A percentile compares a stretch with the other conserved stretches of the same genome.
phyloP scores from a whole-genome alignment of 2,113 vertebrate genomes.

The Monarcha castaneiventris region DNA sequence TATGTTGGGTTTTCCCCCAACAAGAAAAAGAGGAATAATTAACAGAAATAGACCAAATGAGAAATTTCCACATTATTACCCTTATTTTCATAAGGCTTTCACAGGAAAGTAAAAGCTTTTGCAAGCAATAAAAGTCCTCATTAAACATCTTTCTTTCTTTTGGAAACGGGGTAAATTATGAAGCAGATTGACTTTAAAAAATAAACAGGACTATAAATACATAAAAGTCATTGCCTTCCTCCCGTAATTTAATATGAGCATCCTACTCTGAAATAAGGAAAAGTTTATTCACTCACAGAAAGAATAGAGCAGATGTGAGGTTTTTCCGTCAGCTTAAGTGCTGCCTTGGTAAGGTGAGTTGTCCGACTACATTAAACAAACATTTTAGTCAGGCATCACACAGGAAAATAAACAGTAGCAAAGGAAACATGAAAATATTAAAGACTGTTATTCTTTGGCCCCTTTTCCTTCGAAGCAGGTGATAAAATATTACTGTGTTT shows the following conservation, averaged over 20 bases:
- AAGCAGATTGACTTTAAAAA: slow-evolving; percentile 59
- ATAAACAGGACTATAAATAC: slow-evolving; percentile 63
- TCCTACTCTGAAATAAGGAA: slow-evolving; percentile 52
- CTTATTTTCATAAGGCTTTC: slow-evolving; percentile 52
- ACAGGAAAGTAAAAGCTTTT: slow-evolving; percentile 58
- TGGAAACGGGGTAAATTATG: slow-evolving; percentile 47
- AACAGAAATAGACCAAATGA: slow-evolving; percentile 43
- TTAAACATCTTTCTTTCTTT: slow-evolving; percentile 52
- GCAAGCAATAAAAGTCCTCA: slow-evolving; percentile 56
- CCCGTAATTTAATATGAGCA: slow-evolving; percentile 52
- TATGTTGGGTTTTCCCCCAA: neutral
- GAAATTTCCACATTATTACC: slow-evolving; percentile 50
- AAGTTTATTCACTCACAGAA: slow-evolving; percentile 56
- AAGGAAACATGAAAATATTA: slow-evolving; percentile 69
- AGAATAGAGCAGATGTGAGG: slow-evolving; percentile 58
- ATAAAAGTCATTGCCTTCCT: slow-evolving; percentile 47
- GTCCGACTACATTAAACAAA: slow-evolving; percentile 64
- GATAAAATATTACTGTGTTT: slow-evolving; percentile 72
- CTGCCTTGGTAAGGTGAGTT: slow-evolving; percentile 56
- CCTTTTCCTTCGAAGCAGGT: slow-evolving; percentile 64
- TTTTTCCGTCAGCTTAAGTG: slow-evolving; percentile 56
- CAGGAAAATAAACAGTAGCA: slow-evolving; percentile 74
- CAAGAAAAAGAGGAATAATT: slow-evolving; percentile 43
- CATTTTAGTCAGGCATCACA: slow-evolving; percentile 68
- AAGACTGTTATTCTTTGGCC: slow-evolving; percentile 63